Evolutionary conservation across 2,888 invertebrate genomes (phyloP), one percentile per base, ranked within the genome.

Genomic region (Oscheius sp.): DNA sequence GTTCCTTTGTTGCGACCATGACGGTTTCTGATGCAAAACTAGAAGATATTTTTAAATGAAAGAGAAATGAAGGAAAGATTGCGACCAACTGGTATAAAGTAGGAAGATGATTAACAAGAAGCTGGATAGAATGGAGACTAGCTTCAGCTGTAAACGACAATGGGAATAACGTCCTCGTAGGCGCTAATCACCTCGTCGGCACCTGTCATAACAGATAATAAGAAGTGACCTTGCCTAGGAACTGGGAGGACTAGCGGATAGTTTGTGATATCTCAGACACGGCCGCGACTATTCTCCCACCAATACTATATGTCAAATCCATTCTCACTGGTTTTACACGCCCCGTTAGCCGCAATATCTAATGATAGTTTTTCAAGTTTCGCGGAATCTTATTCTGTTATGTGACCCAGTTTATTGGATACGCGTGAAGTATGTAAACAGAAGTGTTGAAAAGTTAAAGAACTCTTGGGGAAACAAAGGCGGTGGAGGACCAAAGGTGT

Each of bases 171-270:
- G 66, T 27, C 49, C 66, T 66, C 52, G 27, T 52, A 52, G 66
- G 66, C 66, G 66, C 66, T 66, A 66, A 66, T 66, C 66, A 66
- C 66, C 66, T 66, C 52, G 66, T 66, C 66, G 52, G 66, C 25
- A 52, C 66, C 66, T 52, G 66, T 66, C 66, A 66, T 66, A 66
- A 66, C 66, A 66, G 66, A 66, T 66, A 66, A 66, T 66, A 66
- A 66, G 66, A 66, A 66, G 49, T 35, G 66, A 23, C 66, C 66
- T 66, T 66, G 66, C 43, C 46, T 45, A 35, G 35, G 35, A 35
- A 35, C 35, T 25, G 12, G 43, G 25, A 18, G n/a, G 46, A 25
- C 66, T 66, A 66, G 52, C 66, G 49, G 66, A 66, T 66, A 66
- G 52, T 66, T 35, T 63, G 63, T 63, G 63, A 63, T 63, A 63